Evolutionary conservation across 23 tunicate genomes (phyloP).

Genomic region (Phallusia fumigata): DNA sequence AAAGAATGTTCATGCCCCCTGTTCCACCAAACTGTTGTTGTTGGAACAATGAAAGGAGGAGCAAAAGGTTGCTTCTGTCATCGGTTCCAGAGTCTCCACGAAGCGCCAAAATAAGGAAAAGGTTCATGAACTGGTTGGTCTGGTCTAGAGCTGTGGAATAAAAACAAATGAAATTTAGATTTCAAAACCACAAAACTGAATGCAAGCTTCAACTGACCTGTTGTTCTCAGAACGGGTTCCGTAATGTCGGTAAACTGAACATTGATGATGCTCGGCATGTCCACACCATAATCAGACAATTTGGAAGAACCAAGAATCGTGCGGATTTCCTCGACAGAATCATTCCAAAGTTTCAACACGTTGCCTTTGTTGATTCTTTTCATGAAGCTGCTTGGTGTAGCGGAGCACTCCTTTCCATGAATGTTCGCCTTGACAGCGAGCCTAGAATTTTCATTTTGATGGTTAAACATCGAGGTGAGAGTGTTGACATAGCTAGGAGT

Average conservation of each 20-base stretch:
- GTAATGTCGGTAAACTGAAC: not conserved
- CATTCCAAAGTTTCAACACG: not conserved
- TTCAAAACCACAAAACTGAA: not conserved
- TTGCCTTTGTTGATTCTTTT: not conserved
- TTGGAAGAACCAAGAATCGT: slow-evolving; percentile 6
- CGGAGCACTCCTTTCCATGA: slow-evolving; percentile 28
- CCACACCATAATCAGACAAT: not conserved
- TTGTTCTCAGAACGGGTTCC: slow-evolving; percentile 2
- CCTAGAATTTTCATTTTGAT: not conserved
- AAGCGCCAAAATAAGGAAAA: slow-evolving; percentile 34
- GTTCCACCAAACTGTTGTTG: slow-evolving; percentile 19
- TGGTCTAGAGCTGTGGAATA: not conserved
- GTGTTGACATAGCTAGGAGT: slow-evolving; percentile 15
- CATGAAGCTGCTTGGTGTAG: not conserved
- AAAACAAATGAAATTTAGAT: not conserved
- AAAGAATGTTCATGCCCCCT: slow-evolving; percentile 19
- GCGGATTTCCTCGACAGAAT: slow-evolving; percentile 16
- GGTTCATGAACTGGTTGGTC: not conserved
- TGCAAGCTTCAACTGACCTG: not conserved
- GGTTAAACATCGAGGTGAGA: not conserved
- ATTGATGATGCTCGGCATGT: not conserved
- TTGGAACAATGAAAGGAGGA: slow-evolving; percentile 14
- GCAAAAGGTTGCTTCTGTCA: slow-evolving; percentile 9
- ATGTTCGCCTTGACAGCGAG: slow-evolving; percentile 23
- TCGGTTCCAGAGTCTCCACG: slow-evolving; percentile 11